These are phyloP conservation scores for Dendrocincla fuliginosa DNA, from an alignment of 2,797 vertebrate species.

Conservation along the genomic window DNA sequence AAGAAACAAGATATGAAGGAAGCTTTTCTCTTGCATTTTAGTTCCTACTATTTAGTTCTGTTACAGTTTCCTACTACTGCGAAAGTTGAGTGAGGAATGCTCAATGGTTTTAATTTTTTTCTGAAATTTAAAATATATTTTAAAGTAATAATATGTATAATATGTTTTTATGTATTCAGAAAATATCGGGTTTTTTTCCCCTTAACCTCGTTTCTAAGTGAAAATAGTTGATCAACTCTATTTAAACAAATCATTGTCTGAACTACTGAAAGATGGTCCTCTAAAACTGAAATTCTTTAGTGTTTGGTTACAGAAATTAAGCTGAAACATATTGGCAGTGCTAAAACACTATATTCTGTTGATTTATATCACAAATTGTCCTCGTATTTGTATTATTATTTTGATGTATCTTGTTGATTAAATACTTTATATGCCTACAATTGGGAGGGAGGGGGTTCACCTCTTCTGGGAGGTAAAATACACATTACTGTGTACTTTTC, in stretches of 20 bases:
- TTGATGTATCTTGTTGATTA: not conserved
- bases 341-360: not conserved
- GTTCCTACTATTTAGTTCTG: not conserved
- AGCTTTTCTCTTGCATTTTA: not conserved
- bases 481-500: not conserved
- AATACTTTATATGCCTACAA: not conserved
- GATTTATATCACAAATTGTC: not conserved
- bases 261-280: not conserved
- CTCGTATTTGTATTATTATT: not conserved
- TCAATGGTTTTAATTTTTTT: not conserved
- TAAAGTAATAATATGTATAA: not conserved
- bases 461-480: not conserved
- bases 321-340: not conserved
- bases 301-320: not conserved
- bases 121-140: not conserved
- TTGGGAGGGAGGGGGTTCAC: not conserved
- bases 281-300: not conserved
- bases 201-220: not conserved
- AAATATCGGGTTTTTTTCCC: not conserved
- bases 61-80: not conserved
- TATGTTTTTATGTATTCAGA: not conserved
- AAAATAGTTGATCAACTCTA: not conserved
- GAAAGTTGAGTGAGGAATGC: not conserved
- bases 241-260: not conserved
- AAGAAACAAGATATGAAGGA: not conserved